A percentile compares a stretch with the other conserved stretches of the same genome.
Evolutionary conservation across 2,797 vertebrate genomes (phyloP).

Genomic region (Macroramphosus scolopax): DNA sequence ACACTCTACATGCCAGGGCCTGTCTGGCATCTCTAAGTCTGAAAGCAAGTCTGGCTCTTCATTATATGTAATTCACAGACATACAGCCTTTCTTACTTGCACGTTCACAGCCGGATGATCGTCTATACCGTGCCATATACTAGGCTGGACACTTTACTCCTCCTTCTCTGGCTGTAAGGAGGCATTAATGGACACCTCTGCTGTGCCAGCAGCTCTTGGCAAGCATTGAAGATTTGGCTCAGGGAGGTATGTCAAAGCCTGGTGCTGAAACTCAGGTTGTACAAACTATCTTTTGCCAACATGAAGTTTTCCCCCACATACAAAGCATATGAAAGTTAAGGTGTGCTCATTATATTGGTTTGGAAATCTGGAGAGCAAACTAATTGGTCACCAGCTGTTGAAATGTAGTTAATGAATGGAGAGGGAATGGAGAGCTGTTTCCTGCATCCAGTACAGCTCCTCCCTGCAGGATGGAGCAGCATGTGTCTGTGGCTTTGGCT

Average conservation of each 20-base stretch:
- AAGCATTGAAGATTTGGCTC: slow-evolving; percentile 5
- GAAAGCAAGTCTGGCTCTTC: slow-evolving; percentile 43
- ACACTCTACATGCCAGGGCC: slow-evolving; percentile 40
- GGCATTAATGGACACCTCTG: slow-evolving; percentile 31
- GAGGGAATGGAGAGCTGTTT: slow-evolving; percentile 41
- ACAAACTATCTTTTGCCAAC: slow-evolving; percentile 16
- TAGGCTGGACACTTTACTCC: too few species aligned
- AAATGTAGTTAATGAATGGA: slow-evolving; percentile 57
- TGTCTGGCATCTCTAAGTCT: slow-evolving; percentile 28
- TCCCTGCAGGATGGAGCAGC: slow-evolving; percentile 66
- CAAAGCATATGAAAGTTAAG: slow-evolving; percentile 35
- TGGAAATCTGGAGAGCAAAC: slow-evolving; percentile 52
- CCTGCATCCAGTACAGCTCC: slow-evolving; percentile 52
- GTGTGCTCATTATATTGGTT: slow-evolving; percentile 41
- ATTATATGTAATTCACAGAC: slow-evolving; percentile 32
- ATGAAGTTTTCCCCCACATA: slow-evolving; percentile 23
- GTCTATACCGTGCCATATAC: slow-evolving; percentile 6
- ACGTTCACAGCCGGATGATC: slow-evolving; percentile 24
- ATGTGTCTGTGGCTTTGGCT: slow-evolving; percentile 67
- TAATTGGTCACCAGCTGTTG: slow-evolving; percentile 63
- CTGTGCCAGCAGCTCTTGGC: slow-evolving; percentile 18
- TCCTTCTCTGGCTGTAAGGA: too few species aligned
- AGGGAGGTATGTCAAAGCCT: slow-evolving; percentile 18
- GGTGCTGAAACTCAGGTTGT: slow-evolving; percentile 7
- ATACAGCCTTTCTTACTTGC: slow-evolving; percentile 14